These are phyloP conservation scores for Aricia agestis DNA, from an alignment of 1,140 invertebrate genomes.

Conservation along the genomic window DNA sequence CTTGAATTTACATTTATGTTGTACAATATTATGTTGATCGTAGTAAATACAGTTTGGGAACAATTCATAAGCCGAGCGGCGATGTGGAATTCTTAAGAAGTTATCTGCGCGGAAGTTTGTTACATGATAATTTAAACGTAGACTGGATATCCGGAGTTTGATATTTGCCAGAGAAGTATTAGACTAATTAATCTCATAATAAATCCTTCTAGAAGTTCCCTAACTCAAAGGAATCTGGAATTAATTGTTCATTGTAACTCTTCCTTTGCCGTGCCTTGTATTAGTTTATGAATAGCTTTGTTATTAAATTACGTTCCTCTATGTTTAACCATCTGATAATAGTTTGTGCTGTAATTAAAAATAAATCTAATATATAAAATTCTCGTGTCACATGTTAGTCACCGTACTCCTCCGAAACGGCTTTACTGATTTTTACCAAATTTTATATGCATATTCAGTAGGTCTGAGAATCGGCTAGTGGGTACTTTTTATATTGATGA, in stretches of 20 bases:
- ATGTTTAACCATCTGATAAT: no score
- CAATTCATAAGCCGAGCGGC: constrained; percentile 29
- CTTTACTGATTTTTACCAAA: no score
- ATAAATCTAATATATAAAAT: no score
- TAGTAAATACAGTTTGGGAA: constrained; percentile 15
- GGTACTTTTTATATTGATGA: no score
- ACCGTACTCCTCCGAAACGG: no score
- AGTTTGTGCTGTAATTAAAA: no score
- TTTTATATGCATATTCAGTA: no score
- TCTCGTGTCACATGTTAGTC: no score
- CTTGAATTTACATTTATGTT: background rate
- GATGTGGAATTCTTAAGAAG: constrained; percentile 23
- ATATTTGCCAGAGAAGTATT: constrained; percentile 3
- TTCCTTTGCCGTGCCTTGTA: background rate
- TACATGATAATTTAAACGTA: constrained; percentile 26
- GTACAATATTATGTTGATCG: background rate
- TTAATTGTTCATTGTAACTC: background rate
- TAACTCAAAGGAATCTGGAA: background rate
- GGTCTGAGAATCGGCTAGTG: no score
- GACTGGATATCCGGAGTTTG: constrained; percentile 19
- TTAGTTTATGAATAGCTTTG: background rate
- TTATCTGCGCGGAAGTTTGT: constrained; percentile 23
- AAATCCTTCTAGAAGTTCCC: constrained; percentile 4
- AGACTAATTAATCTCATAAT: constrained; percentile 14
- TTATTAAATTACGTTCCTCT: no score